Base-by-base conservation (phyloP, 2,888 invertebrate genomes). In the Notodonta dromedarius region DNA sequence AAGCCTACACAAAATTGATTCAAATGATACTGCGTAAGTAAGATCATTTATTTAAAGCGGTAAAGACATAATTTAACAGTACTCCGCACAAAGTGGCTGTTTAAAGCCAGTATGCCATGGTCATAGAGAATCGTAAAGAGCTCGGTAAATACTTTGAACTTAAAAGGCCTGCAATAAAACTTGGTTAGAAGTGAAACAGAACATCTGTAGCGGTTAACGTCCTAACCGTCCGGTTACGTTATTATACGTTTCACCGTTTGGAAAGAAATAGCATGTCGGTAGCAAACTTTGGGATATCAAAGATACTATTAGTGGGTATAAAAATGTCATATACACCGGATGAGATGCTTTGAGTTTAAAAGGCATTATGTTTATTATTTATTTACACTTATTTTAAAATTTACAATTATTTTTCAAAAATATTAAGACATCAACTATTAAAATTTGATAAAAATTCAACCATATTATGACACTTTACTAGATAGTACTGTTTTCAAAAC, bases 111-210 rank as follows among this genome's bases (percentile, higher is more conserved):
- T 32, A 32, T 52, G 5, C 24, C 52, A 32, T 52, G 24, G 16
- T 52, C 32, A 52, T 52, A 16, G 52, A 32, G 32, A 35, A 52
- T 52, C 32, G 52, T 52, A 52, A 52, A 52, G 24, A 16, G 52
- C 32, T 32, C 24, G 13, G 52, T 52, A 52, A 52, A 52, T 52
- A 52, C n/a, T 35, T 14, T 14, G 39, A 54, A 54, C 54, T 39
- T 39, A 54, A 54, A 54, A 39, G 54, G 54, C 52, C 54, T 54
- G 59, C 50, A 40, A 59, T 59, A 56, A 59, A 56, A 54, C 59
- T 11, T 48, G 55, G 32, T 46, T 54, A 44, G 11, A 16, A 46
- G 48, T 51, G 56, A 55, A 59, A 51, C 5, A 51, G 48, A 59
- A 59, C 59, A 59, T 50, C 51, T 59, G 56, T 50, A 59, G 32